Base-by-base conservation (phyloP, 2,113 vertebrate genomes). In the Pituophis catenifer region DNA sequence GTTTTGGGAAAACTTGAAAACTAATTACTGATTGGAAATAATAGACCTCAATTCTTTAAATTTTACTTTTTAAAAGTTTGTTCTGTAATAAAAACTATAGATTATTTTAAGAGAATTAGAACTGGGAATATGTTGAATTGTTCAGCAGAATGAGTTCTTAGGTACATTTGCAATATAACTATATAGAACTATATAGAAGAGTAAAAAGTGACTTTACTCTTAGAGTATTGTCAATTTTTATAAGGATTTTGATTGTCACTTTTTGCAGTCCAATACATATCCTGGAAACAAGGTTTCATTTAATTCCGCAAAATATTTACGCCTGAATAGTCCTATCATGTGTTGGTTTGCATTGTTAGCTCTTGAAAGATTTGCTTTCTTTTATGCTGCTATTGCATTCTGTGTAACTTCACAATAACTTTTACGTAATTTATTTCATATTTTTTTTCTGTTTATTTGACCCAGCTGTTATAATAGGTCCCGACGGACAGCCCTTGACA, bases 391-490 rank as follows among this genome's bases (percentile, higher is more conserved):
- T 95, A 95, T 95, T 95, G 95, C 96, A 94, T 87, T 97, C 81
- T 96, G 94, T 86, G 95, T 94, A 92, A 94, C 85, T 96, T 96
- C 91, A 94, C 92, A 94, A 94, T 95, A 90, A 90, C 24, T 91
- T 59, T 48, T 89, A 38, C 10, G 2, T 21, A 86, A 95, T 97
- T 95, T 94, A 93, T 33, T 94, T 97, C 90, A 93, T 96, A 94
- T 93, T 94, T 90, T 94, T 48, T 93, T 96, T 95, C 96, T 96
- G 93, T 96, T 95, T 97, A 95, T 97, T 96, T 96, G 95, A 94
- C 95, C 93, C 97, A 99, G 99, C 99, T 97, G 98, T 99, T 95
- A 99, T 99, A 97, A 99, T 99, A 94, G 99, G 99, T 96, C 99
- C 99, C 86, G 99, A 99, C 94, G 99, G 99, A 91, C 98, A 99